Percentiles rank a stretch among this genome's conserved stretches.
phyloP scores from a whole-genome alignment of 2,888 invertebrate species.

The Pseudanteris insignis region DNA sequence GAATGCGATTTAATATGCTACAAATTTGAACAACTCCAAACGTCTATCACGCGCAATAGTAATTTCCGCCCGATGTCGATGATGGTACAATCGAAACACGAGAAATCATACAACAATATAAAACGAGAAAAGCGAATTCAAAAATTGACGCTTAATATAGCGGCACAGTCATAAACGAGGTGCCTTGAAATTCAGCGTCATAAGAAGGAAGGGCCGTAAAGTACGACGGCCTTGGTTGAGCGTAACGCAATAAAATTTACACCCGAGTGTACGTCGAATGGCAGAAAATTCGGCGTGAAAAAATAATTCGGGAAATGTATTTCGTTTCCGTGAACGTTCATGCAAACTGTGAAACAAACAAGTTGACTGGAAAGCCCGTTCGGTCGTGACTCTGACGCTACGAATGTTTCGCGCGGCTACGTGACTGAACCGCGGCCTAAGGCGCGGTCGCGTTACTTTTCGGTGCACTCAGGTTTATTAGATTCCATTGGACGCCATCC shows the following conservation, averaged over 20 bases:
- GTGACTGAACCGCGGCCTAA: slow-evolving; percentile 44
- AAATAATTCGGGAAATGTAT: slow-evolving; percentile 18
- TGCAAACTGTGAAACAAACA: slow-evolving; percentile 28
- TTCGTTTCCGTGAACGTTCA: neutral
- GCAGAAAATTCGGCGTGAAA: slow-evolving; percentile 9
- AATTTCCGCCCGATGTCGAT: too few species aligned
- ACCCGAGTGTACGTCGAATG: slow-evolving; percentile 10
- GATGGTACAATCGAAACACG: too few species aligned
- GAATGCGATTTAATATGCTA: too few species aligned
- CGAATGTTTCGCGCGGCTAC: slow-evolving; percentile 24
- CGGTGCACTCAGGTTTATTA: slow-evolving; percentile 51
- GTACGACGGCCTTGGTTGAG: slow-evolving; percentile 3
- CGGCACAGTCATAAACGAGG: too few species aligned
- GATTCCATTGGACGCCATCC: slow-evolving; percentile 49
- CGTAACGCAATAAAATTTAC: slow-evolving; percentile 20
- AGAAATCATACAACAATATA: too few species aligned
- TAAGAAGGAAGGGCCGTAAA: too few species aligned
- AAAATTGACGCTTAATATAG: too few species aligned
- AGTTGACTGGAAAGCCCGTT: slow-evolving; percentile 39
- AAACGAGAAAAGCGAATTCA: too few species aligned
- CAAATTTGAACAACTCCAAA: too few species aligned
- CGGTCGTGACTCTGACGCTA: slow-evolving; percentile 40
- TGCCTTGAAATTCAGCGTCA: too few species aligned
- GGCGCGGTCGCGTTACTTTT: slow-evolving; percentile 42
- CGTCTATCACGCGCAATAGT: too few species aligned